A percentile compares a stretch with the other conserved stretches of the same genome.
Conservation (phyloP, 2,113 vertebrate genomes). For the Lutjanus erythropterus region DNA sequence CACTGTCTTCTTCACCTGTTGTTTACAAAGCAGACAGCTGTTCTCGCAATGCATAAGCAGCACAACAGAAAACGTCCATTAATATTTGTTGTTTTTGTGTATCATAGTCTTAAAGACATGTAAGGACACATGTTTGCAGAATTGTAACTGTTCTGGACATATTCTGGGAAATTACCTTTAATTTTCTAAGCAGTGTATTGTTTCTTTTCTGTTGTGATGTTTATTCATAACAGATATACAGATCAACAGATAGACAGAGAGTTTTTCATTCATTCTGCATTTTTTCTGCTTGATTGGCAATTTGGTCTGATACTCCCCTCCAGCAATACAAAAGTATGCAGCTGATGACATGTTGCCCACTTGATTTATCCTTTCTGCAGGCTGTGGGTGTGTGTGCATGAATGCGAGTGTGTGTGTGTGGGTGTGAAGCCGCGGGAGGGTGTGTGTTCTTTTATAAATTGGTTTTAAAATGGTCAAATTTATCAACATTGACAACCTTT, state of each 20-base stretch:
- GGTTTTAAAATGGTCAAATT: conserved; percentile 37
- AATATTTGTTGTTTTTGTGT: too few relatives aligned
- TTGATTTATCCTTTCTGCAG: conserved; percentile 9
- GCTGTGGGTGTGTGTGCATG: conserved; percentile 20
- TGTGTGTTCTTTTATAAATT: conserved; percentile 8
- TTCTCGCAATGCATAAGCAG: neutral
- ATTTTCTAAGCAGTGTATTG: neutral
- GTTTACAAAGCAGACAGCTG: neutral
- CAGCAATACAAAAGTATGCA: conserved; percentile 1
- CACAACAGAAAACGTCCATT: neutral
- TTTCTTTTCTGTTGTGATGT: neutral
- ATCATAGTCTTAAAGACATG: too few relatives aligned
- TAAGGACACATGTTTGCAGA: too few relatives aligned
- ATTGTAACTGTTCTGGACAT: too few relatives aligned
- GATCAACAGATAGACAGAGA: conserved; percentile 4
- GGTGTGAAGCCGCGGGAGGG: neutral
- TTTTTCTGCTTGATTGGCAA: conserved; percentile 2
- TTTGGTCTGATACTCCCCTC: neutral
- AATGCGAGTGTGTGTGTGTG: neutral
- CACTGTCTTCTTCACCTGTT: conserved; percentile 3
- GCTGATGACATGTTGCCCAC: conserved; percentile 19
- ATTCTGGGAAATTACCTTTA: neutral
- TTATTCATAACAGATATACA: neutral
- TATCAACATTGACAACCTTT: conserved; percentile 42
- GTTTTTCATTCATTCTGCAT: neutral